Evolutionary conservation across 2,797 vertebrate genomes (phyloP), one percentile per base, ranked within the genome.

Genomic region (Periophthalmus magnuspinnatus): DNA sequence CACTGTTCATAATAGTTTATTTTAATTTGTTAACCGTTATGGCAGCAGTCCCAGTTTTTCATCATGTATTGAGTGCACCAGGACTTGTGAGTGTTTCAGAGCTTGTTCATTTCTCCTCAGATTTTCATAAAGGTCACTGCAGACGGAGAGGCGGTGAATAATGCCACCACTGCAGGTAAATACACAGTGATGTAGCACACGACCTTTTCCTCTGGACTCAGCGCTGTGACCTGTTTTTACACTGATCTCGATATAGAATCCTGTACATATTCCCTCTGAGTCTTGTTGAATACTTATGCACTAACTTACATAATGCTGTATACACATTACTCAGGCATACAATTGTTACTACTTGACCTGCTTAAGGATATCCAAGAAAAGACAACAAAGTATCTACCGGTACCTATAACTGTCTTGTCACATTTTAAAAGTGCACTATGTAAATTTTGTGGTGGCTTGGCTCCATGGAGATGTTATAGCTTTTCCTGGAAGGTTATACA

Each of bases 51-150:
- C 38, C 3, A 28, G 28, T 28, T 28, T 28, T 28, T 28, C 28
- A 3, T 28, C 28, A 28, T 28, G 28, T 1, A 28, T 28, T 41
- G 38, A 41, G 38, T 41, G 38, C 4, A 11, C 41, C 41, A 5
- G 14, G 41, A 16, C 41, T 45, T 16, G 41, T 16, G 13, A 14
- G 41, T 45, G 52, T 22, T 13, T 10, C 52, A 11, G 52, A 22
- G 41, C 16, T 60, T 55, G 10, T 68, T 24, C 78, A 28, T 85
- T 5, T 68, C 50, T 61, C 50, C 79, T 21, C 91, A 99, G 97
- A 97, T 99, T 86, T 99, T 99, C 90, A 90, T 99, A 86, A 99
- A 96, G 86, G 96, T 95, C 74, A 99, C 97, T 41, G 93, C 95
- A 59, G 95, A 96, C 17, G 93, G 93, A 81, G 93, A 94, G 58